Conservation (phyloP, 1,140 invertebrate species). For the Octopus sinensis region DNA sequence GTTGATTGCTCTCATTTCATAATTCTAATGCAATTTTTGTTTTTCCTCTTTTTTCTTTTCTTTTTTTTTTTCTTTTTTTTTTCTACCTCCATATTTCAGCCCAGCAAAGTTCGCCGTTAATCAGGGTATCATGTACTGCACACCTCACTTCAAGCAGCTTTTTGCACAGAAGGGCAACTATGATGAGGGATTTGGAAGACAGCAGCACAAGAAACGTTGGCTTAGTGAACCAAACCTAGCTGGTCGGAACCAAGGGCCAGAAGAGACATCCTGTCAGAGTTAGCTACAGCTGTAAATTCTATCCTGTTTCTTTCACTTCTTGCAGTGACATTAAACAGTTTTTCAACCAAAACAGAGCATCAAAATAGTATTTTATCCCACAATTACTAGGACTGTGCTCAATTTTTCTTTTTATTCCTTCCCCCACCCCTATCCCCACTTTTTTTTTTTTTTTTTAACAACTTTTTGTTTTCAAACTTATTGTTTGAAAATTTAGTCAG, state of each 20-base stretch:
- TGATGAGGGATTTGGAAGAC: constrained; percentile 71
- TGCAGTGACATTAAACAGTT: background rate
- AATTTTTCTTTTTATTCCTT: too few relatives aligned
- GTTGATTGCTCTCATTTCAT: too few relatives aligned
- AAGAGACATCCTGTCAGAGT: constrained; percentile 1
- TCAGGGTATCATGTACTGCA: constrained; percentile 74
- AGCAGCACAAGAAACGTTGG: constrained; percentile 60
- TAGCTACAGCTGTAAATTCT: constrained; percentile 1
- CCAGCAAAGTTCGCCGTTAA: constrained; percentile 76
- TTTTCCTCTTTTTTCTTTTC: constrained; percentile 9
- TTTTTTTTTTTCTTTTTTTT: constrained; percentile 27
- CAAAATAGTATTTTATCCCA: too few relatives aligned
- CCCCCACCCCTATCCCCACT: too few relatives aligned
- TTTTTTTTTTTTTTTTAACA: too few relatives aligned
- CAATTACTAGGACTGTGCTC: too few relatives aligned
- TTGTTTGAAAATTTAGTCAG: too few relatives aligned
- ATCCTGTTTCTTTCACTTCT: background rate
- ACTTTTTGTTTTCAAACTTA: too few relatives aligned
- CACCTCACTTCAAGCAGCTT: constrained; percentile 76
- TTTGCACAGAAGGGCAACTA: constrained; percentile 83
- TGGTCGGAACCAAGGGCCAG: background rate
- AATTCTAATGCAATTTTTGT: too few relatives aligned
- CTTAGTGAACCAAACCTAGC: constrained; percentile 31
- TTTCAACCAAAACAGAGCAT: background rate
- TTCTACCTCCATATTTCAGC: constrained; percentile 54